Evolutionary conservation across 2,113 vertebrate species (phyloP).

Genomic region (Lipotes vexillifer): DNA sequence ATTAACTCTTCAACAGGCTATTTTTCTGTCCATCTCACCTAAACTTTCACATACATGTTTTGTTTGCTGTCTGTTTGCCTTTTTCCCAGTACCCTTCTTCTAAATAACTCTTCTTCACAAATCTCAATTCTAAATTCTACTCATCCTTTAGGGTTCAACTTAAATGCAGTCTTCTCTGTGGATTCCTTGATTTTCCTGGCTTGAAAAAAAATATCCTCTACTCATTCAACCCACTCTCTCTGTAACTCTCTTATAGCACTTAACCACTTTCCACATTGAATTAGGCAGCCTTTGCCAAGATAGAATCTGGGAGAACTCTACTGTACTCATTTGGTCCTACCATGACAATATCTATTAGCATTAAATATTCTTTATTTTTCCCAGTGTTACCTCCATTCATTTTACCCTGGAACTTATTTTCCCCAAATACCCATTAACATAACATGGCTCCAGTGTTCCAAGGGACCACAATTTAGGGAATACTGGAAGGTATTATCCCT

Average conservation of each 20-base stretch:
- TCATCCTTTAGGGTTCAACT: background rate
- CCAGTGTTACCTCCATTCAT: background rate
- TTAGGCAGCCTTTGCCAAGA: background rate
- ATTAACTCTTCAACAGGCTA: background rate
- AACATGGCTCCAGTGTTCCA: background rate
- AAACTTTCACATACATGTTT: background rate
- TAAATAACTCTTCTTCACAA: background rate
- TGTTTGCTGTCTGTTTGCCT: background rate
- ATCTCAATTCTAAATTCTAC: background rate
- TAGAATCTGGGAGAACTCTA: background rate
- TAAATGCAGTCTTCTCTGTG: background rate
- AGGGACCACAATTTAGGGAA: background rate
- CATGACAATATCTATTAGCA: background rate
- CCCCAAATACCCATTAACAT: background rate
- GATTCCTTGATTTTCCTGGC: background rate
- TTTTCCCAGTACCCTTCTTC: background rate
- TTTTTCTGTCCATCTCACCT: background rate
- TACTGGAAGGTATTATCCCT: background rate
- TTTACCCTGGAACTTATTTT: background rate
- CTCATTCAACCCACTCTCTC: background rate
- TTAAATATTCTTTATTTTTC: background rate
- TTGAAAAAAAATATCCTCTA: background rate
- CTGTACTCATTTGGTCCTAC: background rate
- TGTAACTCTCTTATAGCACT: background rate
- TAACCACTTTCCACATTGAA: background rate